Conservation (phyloP, 2,797 vertebrate species). For the Myioborus miniatus region DNA sequence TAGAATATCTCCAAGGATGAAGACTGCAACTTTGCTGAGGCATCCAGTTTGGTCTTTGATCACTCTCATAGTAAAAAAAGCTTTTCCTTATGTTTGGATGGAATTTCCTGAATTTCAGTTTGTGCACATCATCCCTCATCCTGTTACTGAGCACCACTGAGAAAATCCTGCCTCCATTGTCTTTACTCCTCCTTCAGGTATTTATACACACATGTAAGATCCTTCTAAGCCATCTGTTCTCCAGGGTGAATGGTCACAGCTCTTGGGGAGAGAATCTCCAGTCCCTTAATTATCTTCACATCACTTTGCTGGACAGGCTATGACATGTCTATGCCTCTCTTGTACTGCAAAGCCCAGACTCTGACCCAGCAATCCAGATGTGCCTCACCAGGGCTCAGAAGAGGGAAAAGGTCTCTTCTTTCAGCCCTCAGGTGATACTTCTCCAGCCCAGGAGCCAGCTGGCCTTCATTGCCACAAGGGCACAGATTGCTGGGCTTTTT, state of each 20-base stretch:
- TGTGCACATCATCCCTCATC: fast-evolving
- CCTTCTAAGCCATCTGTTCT: neutral
- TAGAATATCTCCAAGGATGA: neutral
- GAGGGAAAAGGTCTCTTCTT: neutral
- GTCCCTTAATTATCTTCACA: neutral
- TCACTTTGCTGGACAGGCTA: neutral
- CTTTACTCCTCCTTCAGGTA: neutral
- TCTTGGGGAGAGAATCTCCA: neutral
- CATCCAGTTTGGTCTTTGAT: neutral
- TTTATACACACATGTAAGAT: neutral
- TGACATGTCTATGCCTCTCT: neutral
- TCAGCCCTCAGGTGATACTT: fast-evolving
- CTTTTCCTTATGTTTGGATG: neutral
- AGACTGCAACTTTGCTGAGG: neutral
- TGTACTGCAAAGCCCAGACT: neutral
- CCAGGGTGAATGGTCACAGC: neutral
- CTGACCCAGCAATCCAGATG: neutral
- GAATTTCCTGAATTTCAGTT: neutral
- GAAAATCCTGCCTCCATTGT: neutral
- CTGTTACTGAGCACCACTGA: neutral
- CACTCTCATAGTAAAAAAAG: neutral
- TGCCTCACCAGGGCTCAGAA: neutral
- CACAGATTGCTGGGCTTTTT: fast-evolving
- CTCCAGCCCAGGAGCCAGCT: neutral
- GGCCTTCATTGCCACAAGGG: neutral